Evolutionary conservation across 2,888 invertebrate species (phyloP).

Genomic region (Temnothorax unifasciatus): DNA sequence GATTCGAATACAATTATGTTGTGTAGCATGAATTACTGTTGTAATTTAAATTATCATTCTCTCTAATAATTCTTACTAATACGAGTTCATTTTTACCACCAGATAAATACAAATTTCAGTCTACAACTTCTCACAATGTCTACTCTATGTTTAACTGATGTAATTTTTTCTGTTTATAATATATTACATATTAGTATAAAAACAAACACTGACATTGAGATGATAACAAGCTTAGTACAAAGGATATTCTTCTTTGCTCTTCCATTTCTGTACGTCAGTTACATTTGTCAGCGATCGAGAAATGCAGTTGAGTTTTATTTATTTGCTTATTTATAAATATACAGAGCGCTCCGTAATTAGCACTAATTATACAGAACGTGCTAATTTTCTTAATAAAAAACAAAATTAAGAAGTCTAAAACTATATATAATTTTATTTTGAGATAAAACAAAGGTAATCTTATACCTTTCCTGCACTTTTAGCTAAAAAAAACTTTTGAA

Average conservation of each 20-base stretch:
- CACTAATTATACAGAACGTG: background rate
- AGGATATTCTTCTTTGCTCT: background rate
- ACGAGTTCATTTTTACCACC: background rate
- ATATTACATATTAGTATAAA: background rate
- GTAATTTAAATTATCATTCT: background rate
- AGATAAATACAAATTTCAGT: conserved; percentile 40
- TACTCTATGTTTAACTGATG: background rate
- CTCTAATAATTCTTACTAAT: background rate
- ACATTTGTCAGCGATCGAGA: conserved; percentile 39
- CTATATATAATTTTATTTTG: too few relatives aligned
- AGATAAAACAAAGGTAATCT: too few relatives aligned
- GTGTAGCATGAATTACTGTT: background rate
- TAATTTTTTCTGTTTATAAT: conserved; percentile 1
- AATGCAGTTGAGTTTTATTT: conserved; percentile 30
- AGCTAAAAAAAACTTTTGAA: too few relatives aligned
- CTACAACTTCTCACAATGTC: conserved; percentile 3
- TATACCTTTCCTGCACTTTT: too few relatives aligned
- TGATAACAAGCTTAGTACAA: background rate
- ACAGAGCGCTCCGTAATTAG: background rate
- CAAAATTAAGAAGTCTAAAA: background rate
- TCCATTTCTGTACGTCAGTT: conserved; percentile 22
- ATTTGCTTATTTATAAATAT: background rate
- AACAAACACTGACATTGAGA: background rate
- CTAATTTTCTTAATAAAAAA: background rate
- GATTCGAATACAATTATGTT: background rate